Base-by-base conservation (phyloP, 2,113 vertebrate species). In the Chaetodon trifascialis region DNA sequence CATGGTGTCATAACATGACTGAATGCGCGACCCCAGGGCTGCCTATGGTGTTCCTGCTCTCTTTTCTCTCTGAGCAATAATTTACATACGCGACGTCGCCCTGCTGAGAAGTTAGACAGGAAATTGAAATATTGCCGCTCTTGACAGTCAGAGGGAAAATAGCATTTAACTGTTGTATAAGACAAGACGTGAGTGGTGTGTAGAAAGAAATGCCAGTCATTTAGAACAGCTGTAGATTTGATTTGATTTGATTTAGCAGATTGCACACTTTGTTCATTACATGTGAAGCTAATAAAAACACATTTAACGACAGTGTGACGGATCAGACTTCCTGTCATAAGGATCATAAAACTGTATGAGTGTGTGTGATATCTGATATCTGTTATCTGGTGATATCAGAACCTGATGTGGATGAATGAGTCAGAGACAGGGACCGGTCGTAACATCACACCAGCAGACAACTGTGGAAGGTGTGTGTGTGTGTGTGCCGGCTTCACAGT, bases 341-440 rank as follows among this genome's bases (percentile, higher is more conserved):
- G 17, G 23, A 11, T 56, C 15, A 38, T 73, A 40, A 15, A 25
- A 68, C 51, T 55, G 38, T 40, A 4, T 49, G 46, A 65, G 59
- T 15, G 38, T 72, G 66, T 62, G 68, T 75, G 72, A 70, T 68
- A 82, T 76, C 54, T 69, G 79, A 88, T 83, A 82, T 63, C 12
- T 55, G 80, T 23, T 34, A n/a, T 58, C 19, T 56, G 75, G 73
- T 94, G 88, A 88, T 73, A 81, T 86, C 84, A 89, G 76, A 17
- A 17, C 86, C 86, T 76, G 66, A 79, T 86, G 73, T 67, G 80
- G 92, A 81, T 46, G 88, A 82, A 84, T 94, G 93, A 93, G 83
- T 93, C 94, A 94, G 65, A 67, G 69, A 51, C 55, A 3, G 74
- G 76, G 73, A 77, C 69, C 1, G 51, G 84, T 86, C 67, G 92